Evolutionary conservation across 2,888 invertebrate genomes (phyloP).

Genomic region (Elmis aenea): DNA sequence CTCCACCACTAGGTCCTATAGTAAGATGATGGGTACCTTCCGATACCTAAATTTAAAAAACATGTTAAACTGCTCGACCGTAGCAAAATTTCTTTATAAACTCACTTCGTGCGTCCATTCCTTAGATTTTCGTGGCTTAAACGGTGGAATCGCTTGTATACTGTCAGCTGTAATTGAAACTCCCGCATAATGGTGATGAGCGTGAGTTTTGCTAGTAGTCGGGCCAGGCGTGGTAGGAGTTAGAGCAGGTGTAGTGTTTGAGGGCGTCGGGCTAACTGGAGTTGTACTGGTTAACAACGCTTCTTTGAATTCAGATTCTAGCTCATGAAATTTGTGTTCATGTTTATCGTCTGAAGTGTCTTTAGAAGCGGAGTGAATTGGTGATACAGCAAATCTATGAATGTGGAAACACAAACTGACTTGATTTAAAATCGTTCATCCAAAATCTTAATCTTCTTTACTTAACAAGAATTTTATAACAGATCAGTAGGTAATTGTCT

Average conservation of each 20-base stretch:
- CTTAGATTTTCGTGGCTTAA: constrained; percentile 53
- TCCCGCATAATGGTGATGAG: constrained; percentile 34
- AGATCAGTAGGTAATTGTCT: too few relatives aligned
- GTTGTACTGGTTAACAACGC: too few relatives aligned
- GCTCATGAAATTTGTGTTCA: constrained; percentile 32
- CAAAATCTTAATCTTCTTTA: background rate
- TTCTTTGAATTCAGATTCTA: constrained; percentile 20
- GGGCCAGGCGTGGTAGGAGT: constrained; percentile 52
- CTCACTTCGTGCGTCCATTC: constrained; percentile 46
- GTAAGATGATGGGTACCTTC: constrained; percentile 52
- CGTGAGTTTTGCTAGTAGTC: constrained; percentile 19
- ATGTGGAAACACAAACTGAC: constrained; percentile 34
- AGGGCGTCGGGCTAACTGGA: constrained; percentile 10
- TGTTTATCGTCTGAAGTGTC: constrained; percentile 17
- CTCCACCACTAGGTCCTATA: constrained; percentile 58
- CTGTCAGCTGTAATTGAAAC: constrained; percentile 41
- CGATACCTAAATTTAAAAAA: constrained; percentile 16
- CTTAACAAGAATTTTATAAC: background rate
- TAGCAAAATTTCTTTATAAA: constrained; percentile 24
- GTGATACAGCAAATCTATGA: constrained; percentile 46
- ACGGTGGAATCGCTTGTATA: constrained; percentile 53
- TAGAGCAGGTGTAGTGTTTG: constrained; percentile 16
- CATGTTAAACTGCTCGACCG: too few relatives aligned
- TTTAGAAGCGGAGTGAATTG: constrained; percentile 41
- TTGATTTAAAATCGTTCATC: background rate